Percentiles rank a stretch among this genome's conserved stretches.
Evolutionary conservation across 2,888 invertebrate species (phyloP).

Genomic region (Xanthorhoe spadicearia): DNA sequence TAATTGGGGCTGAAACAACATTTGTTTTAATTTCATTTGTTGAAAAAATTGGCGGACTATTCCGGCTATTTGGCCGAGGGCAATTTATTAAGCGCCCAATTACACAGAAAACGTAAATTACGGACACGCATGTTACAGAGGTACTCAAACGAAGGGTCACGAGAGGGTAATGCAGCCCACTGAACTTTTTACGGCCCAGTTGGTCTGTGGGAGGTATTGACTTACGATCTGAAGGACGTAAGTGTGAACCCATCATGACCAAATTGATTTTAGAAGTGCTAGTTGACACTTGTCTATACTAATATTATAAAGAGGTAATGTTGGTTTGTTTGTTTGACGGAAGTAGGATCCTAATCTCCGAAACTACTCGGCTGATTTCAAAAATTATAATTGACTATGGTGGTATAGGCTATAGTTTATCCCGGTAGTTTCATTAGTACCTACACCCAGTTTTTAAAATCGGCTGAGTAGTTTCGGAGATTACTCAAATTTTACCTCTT

Average conservation of each 20-base stretch:
- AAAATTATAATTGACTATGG: too few relatives aligned
- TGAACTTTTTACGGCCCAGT: not conserved
- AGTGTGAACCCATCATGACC: not conserved
- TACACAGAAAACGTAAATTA: constrained; percentile 61
- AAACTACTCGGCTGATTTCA: too few relatives aligned
- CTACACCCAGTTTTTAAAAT: too few relatives aligned
- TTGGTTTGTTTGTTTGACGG: too few relatives aligned
- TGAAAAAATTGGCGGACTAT: constrained; percentile 39
- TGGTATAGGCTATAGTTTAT: too few relatives aligned
- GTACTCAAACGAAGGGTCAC: constrained; percentile 15
- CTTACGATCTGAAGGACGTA: not conserved
- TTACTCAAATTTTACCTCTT: too few relatives aligned
- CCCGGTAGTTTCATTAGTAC: too few relatives aligned
- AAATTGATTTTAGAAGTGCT: too few relatives aligned
- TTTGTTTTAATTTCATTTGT: constrained; percentile 41
- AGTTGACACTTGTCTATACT: too few relatives aligned
- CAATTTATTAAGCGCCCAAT: constrained; percentile 68
- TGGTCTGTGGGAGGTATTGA: not conserved
- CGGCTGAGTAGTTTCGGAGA: too few relatives aligned
- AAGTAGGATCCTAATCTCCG: too few relatives aligned
- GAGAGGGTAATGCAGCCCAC: not conserved
- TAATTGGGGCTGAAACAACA: constrained; percentile 29
- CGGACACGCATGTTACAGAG: constrained; percentile 53
- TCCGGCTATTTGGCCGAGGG: constrained; percentile 49
- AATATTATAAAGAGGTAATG: too few relatives aligned